phyloP scores from a whole-genome alignment of 2,888 invertebrate species.

The Epirrhoe alternata region DNA sequence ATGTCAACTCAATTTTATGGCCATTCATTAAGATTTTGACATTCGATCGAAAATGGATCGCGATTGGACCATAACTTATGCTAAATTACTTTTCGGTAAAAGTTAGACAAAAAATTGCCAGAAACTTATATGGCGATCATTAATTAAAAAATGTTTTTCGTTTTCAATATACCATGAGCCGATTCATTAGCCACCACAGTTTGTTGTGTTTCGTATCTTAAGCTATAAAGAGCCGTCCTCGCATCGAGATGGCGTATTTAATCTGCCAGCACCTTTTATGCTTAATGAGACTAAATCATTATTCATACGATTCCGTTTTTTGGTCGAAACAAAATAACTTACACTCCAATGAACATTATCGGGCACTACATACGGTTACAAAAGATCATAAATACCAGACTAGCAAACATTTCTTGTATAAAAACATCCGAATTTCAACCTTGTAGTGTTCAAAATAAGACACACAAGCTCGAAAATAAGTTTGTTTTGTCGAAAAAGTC shows the following conservation, averaged over 20 bases:
- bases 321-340: slow-evolving; percentile 73
- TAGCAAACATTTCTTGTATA: slow-evolving; percentile 36
- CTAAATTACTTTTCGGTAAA: slow-evolving; percentile 40
- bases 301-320: slow-evolving; percentile 67
- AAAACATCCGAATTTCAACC: slow-evolving; percentile 27
- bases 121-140: slow-evolving; percentile 35
- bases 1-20: slow-evolving; percentile 39
- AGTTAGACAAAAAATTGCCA: slow-evolving; percentile 42
- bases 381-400: slow-evolving; percentile 70
- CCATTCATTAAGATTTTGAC: slow-evolving; percentile 47
- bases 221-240: slow-evolving; percentile 46
- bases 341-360: slow-evolving; percentile 73
- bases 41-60: slow-evolving; percentile 45
- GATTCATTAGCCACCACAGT: slow-evolving; percentile 52
- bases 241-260: slow-evolving; percentile 58
- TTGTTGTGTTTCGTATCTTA: slow-evolving; percentile 34
- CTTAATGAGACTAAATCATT: slow-evolving; percentile 80
- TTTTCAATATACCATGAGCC: slow-evolving; percentile 33
- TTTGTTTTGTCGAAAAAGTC: slow-evolving; percentile 45
- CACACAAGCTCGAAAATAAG: slow-evolving; percentile 1
- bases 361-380: slow-evolving; percentile 71
- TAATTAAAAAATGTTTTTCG: slow-evolving; percentile 45
- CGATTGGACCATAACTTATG: slow-evolving; percentile 37
- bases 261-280: slow-evolving; percentile 70
- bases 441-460: slow-evolving; percentile 26